These are phyloP conservation scores for Pteronura brasiliensis DNA, from an alignment of 2,113 vertebrate species.

Conservation along the genomic window DNA sequence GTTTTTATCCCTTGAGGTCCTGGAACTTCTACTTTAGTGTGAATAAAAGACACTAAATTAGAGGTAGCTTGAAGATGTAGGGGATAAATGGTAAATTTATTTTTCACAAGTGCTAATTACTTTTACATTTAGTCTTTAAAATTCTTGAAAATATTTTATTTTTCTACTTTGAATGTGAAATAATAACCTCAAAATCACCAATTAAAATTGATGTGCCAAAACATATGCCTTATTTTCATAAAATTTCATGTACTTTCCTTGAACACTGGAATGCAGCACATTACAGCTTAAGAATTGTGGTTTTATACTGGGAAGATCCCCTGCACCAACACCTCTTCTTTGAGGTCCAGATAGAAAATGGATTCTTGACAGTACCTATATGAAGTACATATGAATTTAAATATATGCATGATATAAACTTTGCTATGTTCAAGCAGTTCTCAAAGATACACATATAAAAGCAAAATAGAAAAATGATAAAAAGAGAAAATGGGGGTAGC, in stretches of 20 bases:
- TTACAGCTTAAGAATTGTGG: neutral
- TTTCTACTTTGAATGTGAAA: slow-evolving; percentile 1
- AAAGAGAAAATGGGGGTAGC: neutral
- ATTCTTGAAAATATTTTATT: neutral
- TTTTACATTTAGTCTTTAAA: neutral
- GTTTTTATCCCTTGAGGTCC: neutral
- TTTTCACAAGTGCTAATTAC: neutral
- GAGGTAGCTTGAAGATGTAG: neutral
- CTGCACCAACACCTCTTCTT: neutral
- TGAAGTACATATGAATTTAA: neutral
- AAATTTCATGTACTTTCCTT: neutral
- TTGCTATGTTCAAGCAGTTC: neutral
- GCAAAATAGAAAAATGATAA: slow-evolving; percentile 15
- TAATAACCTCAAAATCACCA: neutral
- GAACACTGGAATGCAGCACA: neutral
- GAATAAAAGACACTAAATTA: neutral
- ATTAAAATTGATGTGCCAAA: neutral
- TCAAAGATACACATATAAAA: neutral
- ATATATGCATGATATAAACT: neutral
- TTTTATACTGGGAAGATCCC: neutral
- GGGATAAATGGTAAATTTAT: neutral
- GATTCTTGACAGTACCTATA: neutral
- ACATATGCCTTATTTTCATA: neutral
- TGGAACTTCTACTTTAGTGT: neutral
- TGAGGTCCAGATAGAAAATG: neutral